phyloP scores from a whole-genome alignment of 2,888 invertebrate genomes.

The Smittia sp. region DNA sequence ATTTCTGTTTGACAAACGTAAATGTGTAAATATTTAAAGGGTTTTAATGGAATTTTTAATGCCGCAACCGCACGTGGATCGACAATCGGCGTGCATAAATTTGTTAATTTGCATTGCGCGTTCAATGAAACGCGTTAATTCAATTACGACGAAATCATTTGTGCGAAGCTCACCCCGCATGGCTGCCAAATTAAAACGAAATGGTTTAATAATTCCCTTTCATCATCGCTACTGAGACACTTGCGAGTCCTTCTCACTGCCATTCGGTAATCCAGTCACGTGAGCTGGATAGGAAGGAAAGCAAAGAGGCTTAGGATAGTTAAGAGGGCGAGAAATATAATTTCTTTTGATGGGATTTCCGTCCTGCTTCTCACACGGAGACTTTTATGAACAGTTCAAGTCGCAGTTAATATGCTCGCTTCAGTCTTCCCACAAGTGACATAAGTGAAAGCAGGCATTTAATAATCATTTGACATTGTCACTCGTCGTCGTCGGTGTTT shows the following conservation, averaged over 20 bases:
- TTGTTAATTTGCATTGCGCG: neutral
- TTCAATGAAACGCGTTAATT: conserved; percentile 32
- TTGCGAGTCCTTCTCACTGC: neutral
- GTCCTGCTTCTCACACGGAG: neutral
- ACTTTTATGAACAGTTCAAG: neutral
- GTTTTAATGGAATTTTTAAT: conserved; percentile 24
- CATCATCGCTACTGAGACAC: neutral
- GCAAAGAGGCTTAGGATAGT: neutral
- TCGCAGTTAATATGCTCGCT: neutral
- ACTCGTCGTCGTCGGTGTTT: neutral
- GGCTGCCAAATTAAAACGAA: neutral
- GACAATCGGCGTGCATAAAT: conserved; percentile 26
- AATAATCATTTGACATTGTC: conserved; percentile 12
- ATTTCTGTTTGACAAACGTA: conserved; percentile 33
- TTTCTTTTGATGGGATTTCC: conserved; percentile 5
- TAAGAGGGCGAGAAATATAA: neutral
- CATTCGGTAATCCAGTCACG: conserved; percentile 10
- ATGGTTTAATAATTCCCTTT: conserved; percentile 2
- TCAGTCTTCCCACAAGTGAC: neutral
- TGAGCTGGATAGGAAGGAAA: conserved; percentile 1
- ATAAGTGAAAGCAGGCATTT: conserved; percentile 2
- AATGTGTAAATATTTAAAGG: conserved; percentile 16
- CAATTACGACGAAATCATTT: conserved; percentile 19
- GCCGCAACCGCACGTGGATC: neutral
- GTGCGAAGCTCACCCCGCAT: neutral